Evolutionary conservation across 2,888 invertebrate genomes (phyloP).

Genomic region (Nycteola revayana): DNA sequence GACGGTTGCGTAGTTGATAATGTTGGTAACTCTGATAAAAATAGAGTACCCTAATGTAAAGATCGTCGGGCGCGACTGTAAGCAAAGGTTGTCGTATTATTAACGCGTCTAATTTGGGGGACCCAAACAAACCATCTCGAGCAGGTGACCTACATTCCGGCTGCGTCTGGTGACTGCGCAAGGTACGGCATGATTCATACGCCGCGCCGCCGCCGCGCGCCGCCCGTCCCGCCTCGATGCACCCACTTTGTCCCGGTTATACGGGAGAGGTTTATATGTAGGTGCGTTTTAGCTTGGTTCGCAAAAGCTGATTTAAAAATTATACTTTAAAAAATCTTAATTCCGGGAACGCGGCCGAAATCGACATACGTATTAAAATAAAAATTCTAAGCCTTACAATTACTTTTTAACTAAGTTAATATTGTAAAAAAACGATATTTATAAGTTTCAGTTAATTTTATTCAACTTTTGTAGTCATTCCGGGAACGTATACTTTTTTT

Average conservation of each 20-base stretch:
- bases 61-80: slow-evolving; percentile 46
- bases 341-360: too few species aligned
- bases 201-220: slow-evolving; percentile 30
- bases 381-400: too few species aligned
- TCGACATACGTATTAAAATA: too few species aligned
- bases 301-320: too few species aligned
- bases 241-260: slow-evolving; percentile 10
- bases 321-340: too few species aligned
- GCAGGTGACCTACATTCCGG: slow-evolving; percentile 73
- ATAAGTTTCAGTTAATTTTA: too few species aligned
- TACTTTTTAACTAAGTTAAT: too few species aligned
- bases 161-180: slow-evolving; percentile 61
- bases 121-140: slow-evolving; percentile 80
- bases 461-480: too few species aligned
- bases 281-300: too few species aligned
- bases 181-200: slow-evolving; percentile 67
- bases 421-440: too few species aligned
- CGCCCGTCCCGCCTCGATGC: slow-evolving; percentile 23
- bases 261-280: too few species aligned
- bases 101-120: slow-evolving; percentile 76
- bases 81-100: slow-evolving; percentile 76
- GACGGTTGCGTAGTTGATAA: slow-evolving; percentile 41
- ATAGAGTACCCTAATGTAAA: slow-evolving; percentile 54
- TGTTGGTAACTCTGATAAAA: slow-evolving; percentile 43
- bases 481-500: too few species aligned